phyloP scores from a whole-genome alignment of 2,888 invertebrate genomes.

The Phymatocera aterrima region DNA sequence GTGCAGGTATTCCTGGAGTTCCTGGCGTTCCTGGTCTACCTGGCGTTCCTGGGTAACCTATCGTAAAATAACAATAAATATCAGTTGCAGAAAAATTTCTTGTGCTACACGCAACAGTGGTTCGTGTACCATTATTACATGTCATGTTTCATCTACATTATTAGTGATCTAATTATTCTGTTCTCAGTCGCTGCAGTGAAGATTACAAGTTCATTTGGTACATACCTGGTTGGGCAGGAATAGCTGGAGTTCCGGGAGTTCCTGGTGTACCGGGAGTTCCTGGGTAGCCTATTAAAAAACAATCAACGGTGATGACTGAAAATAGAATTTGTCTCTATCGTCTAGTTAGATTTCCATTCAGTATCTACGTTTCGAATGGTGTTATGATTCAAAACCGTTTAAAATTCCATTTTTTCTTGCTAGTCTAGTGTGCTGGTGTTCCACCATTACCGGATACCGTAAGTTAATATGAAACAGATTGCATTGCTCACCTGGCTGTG shows the following conservation, averaged over 20 bases:
- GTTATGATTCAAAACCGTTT: too few species aligned
- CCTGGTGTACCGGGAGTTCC: slow-evolving; percentile 54
- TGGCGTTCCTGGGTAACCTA: slow-evolving; percentile 51
- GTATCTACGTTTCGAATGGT: too few species aligned
- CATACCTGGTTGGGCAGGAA: slow-evolving; percentile 57
- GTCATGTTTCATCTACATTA: neutral
- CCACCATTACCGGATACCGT: too few species aligned
- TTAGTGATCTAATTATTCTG: neutral
- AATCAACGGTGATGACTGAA: neutral
- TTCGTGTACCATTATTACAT: neutral
- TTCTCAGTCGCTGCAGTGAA: neutral
- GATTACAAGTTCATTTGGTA: neutral
- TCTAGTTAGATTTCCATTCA: too few species aligned
- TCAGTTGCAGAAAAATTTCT: too few species aligned
- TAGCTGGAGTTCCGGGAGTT: slow-evolving; percentile 59
- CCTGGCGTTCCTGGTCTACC: slow-evolving; percentile 62
- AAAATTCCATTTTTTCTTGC: too few species aligned
- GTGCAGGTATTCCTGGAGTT: slow-evolving; percentile 61
- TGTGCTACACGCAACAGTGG: too few species aligned
- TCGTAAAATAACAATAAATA: neutral
- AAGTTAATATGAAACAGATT: too few species aligned
- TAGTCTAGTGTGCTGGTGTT: too few species aligned
- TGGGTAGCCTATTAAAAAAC: slow-evolving; percentile 20
- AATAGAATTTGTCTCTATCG: too few species aligned
- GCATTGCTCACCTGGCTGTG: neutral